Conservation (phyloP, 2,888 invertebrate genomes). For the Chymomyza amoena region DNA sequence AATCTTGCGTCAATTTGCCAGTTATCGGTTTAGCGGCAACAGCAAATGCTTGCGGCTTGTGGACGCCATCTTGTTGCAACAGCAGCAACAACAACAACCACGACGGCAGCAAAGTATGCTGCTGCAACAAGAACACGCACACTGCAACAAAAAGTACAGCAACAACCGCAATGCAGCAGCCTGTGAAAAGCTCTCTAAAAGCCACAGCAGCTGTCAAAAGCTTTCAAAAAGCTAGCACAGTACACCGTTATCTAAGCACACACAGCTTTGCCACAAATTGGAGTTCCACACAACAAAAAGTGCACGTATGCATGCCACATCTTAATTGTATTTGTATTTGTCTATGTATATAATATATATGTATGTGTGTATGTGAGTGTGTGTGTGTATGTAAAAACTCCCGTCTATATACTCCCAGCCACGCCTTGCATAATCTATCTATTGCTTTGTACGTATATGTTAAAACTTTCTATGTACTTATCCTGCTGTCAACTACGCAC, state of each 20-base stretch:
- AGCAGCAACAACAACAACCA: slow-evolving; percentile 20
- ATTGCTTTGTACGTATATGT: too few relatives aligned
- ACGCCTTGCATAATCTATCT: neutral
- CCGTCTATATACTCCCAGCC: too few relatives aligned
- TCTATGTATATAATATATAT: neutral
- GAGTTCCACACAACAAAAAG: slow-evolving; percentile 72
- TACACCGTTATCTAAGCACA: slow-evolving; percentile 18
- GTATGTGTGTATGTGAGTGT: neutral
- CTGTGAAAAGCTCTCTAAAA: slow-evolving; percentile 11
- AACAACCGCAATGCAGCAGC: neutral
- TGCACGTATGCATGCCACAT: slow-evolving; percentile 77
- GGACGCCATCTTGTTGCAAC: slow-evolving; percentile 4
- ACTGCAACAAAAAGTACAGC: slow-evolving; percentile 15
- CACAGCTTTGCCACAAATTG: slow-evolving; percentile 64
- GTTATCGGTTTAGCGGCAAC: neutral
- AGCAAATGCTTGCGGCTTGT: neutral
- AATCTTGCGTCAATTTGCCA: neutral
- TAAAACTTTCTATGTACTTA: too few relatives aligned
- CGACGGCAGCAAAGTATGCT: slow-evolving; percentile 7
- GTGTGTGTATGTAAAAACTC: neutral
- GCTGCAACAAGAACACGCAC: slow-evolving; percentile 5
- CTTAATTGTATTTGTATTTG: slow-evolving; percentile 34
- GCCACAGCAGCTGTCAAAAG: neutral
- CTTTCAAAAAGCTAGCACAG: slow-evolving; percentile 7
- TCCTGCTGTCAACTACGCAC: too few relatives aligned